Evolutionary conservation across 2,113 vertebrate species (phyloP).

Genomic region (Gallinago media): DNA sequence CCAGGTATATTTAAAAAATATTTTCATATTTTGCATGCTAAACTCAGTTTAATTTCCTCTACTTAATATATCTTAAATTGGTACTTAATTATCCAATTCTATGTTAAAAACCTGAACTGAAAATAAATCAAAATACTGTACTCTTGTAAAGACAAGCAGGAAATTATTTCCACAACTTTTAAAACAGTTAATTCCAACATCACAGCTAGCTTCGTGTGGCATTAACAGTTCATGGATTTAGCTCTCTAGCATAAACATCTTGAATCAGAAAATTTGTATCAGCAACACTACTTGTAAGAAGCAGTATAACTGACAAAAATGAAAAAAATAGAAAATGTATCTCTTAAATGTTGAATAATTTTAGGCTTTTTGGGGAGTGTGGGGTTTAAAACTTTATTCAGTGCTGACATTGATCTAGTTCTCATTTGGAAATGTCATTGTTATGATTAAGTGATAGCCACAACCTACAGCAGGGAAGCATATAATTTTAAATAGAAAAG

Average conservation of each 20-base stretch:
- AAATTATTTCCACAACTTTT: neutral
- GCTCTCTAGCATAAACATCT: neutral
- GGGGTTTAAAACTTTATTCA: neutral
- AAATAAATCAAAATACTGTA: neutral
- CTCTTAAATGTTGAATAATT: neutral
- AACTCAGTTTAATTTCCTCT: neutral
- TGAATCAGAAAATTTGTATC: neutral
- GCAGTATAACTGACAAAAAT: neutral
- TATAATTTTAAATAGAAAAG: slow-evolving; percentile 27
- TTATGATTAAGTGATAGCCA: slow-evolving; percentile 7
- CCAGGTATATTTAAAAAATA: neutral
- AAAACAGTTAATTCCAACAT: neutral
- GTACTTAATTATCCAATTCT: neutral
- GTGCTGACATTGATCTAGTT: neutral
- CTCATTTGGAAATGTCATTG: slow-evolving; percentile 20
- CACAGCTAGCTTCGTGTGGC: neutral
- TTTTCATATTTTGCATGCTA: neutral
- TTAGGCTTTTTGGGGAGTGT: accelerated
- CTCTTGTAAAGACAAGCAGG: neutral
- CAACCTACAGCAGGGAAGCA: neutral
- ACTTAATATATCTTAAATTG: slow-evolving; percentile 7
- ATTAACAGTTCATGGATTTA: neutral
- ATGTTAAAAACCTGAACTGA: neutral
- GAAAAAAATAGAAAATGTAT: neutral
- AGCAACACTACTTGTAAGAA: neutral